Base-by-base conservation (phyloP, 2,797 vertebrate species). In the Stomatorhinus walkeri region DNA sequence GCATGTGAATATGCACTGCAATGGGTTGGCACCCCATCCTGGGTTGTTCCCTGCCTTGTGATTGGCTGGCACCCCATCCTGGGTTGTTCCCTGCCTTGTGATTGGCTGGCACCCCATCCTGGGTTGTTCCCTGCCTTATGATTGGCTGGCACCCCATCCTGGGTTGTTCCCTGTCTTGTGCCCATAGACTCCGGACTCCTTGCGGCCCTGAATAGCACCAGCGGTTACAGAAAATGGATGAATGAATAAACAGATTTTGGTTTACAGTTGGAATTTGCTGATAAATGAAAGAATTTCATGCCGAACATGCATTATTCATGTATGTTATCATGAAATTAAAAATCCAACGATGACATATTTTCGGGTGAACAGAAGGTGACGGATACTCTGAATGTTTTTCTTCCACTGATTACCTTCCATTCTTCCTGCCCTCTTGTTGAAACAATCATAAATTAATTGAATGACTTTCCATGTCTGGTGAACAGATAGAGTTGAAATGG, bases 401-500 rank as follows among this genome's bases (percentile, higher is more conserved):
- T 46, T 89, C 49, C 59, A 48, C 64, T 85, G 22, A 59, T 89
- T 87, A 87, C 36, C n/a, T 81, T 48, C 56, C 64, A 76, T 56
- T 52, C 19, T 87, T 79, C 86, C 48, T 10, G 83, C 79, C 36
- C 56, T 56, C 64, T 88, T 86, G 87, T 79, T 24, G 79, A 76
- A 48, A 49, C 3, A 64, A 52, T 88, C 76, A 88, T 54, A 89
- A 89, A 85, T 68, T 51, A 46, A 43, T 9, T 64, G 79, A 84
- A 87, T 87, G 46, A 81, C 52, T 89, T 91, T 91, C 88, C 89
- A 90, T 88, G 81, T 89, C 76, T 85, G 86, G 43, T 28, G 22
- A 84, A 89, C 81, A 91, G 83, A 36, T n/a, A 89, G 24, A 54
- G 87, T 90, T 87, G 72, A 90, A 91, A 90, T 61, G 52, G 87